phyloP scores from a whole-genome alignment of 2,113 vertebrate species.

The Calyptomena viridis region DNA sequence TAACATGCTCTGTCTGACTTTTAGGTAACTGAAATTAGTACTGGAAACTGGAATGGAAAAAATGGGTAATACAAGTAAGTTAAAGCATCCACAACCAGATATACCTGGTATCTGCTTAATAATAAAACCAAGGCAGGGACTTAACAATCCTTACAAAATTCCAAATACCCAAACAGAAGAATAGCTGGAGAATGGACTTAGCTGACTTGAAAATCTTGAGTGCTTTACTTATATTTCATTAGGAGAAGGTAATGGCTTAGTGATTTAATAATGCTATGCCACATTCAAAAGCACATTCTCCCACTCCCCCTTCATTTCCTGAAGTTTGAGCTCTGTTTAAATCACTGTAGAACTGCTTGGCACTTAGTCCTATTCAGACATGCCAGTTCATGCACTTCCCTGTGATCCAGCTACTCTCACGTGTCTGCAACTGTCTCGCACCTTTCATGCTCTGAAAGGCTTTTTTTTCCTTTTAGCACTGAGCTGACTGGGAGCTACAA shows the following conservation, averaged over 20 bases:
- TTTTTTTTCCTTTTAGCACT: neutral
- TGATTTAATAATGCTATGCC: neutral
- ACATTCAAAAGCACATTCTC: neutral
- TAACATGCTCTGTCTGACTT: neutral
- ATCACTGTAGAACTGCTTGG: slow-evolving; percentile 24
- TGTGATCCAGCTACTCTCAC: neutral
- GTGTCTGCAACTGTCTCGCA: neutral
- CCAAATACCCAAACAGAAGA: neutral
- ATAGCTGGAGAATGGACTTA: neutral
- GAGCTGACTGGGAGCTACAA: neutral
- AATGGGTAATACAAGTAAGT: slow-evolving; percentile 36
- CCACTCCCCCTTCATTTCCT: slow-evolving; percentile 24
- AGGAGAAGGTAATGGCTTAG: neutral
- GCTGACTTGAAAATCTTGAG: neutral
- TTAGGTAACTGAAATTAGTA: slow-evolving; percentile 32
- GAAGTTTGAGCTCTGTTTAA: slow-evolving; percentile 22
- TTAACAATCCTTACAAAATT: neutral
- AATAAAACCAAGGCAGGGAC: neutral
- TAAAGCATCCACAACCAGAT: slow-evolving; percentile 25
- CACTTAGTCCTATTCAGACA: neutral
- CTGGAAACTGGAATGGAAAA: slow-evolving; percentile 39
- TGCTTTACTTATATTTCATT: neutral
- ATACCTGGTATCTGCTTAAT: neutral
- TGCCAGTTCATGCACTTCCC: slow-evolving; percentile 7
- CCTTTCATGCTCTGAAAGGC: neutral